phyloP scores from a whole-genome alignment of 2,113 vertebrate species.

The Pachyramphus minor region DNA sequence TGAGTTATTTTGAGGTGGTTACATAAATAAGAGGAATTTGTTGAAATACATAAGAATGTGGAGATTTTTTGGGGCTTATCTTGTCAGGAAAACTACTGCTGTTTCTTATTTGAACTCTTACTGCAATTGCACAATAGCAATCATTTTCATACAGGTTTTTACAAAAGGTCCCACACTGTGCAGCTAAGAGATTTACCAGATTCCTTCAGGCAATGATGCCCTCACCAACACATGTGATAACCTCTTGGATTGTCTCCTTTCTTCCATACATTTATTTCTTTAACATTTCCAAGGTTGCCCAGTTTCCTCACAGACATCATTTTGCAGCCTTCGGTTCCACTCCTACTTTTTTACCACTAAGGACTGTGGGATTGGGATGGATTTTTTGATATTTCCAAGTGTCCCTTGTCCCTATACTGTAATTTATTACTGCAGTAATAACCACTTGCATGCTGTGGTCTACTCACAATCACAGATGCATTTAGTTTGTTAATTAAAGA shows the following conservation, averaged over 20 bases:
- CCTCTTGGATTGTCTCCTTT: not conserved
- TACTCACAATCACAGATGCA: not conserved
- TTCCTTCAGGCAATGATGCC: not conserved
- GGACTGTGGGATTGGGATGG: not conserved
- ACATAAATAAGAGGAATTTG: not conserved
- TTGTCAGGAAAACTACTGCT: not conserved
- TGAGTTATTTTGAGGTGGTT: not conserved
- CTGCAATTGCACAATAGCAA: not conserved
- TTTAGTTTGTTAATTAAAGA: not conserved
- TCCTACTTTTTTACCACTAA: not conserved
- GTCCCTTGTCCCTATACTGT: not conserved
- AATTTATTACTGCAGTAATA: not conserved
- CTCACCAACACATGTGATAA: not conserved
- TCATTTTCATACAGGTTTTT: not conserved
- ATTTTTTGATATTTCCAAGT: not conserved
- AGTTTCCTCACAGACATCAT: not conserved
- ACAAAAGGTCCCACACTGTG: not conserved
- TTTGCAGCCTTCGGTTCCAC: not conserved
- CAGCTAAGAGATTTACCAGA: not conserved
- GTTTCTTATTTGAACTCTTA: not conserved
- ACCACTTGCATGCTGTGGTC: not conserved
- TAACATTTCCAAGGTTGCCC: not conserved
- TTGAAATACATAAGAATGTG: not conserved
- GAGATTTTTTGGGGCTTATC: not conserved
- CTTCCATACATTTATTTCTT: not conserved